These are phyloP conservation scores for Nycticorax nycticorax DNA, from an alignment of 2,113 vertebrate species.

Conservation along the genomic window DNA sequence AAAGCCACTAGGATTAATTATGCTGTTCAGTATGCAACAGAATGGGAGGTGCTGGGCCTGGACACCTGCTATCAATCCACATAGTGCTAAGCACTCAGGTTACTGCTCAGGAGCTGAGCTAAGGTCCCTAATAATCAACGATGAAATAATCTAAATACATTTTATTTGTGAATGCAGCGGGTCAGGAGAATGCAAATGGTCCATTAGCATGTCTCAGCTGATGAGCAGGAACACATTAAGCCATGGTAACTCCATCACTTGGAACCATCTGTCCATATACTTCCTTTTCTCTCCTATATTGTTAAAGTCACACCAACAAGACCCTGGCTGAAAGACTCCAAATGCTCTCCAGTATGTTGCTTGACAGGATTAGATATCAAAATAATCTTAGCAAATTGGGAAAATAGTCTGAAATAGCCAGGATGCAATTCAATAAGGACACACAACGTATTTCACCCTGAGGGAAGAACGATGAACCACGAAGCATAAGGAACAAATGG, in stretches of 20 bases:
- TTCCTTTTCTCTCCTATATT: background rate
- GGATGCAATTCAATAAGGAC: background rate
- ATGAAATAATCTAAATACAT: background rate
- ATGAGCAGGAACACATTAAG: background rate
- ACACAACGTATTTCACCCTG: background rate
- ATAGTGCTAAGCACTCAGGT: background rate
- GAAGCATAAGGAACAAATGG: background rate
- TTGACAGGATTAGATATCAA: conserved; percentile 15
- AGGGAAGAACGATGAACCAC: background rate
- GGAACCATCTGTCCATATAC: conserved; percentile 10
- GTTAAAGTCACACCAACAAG: background rate
- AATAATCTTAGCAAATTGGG: conserved; percentile 6
- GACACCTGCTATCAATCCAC: background rate
- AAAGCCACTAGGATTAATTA: background rate
- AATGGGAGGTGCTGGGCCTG: background rate
- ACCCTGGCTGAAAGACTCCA: background rate
- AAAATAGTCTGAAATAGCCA: background rate
- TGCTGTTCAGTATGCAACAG: background rate
- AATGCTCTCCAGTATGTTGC: background rate
- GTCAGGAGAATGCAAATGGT: background rate
- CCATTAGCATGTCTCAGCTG: background rate
- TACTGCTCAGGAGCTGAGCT: background rate
- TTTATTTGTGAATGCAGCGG: background rate
- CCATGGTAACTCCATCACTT: background rate
- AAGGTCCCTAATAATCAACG: background rate